These are phyloP conservation scores for Hycleus cichorii DNA, from an alignment of 1,140 invertebrate genomes.

Conservation along the genomic window DNA sequence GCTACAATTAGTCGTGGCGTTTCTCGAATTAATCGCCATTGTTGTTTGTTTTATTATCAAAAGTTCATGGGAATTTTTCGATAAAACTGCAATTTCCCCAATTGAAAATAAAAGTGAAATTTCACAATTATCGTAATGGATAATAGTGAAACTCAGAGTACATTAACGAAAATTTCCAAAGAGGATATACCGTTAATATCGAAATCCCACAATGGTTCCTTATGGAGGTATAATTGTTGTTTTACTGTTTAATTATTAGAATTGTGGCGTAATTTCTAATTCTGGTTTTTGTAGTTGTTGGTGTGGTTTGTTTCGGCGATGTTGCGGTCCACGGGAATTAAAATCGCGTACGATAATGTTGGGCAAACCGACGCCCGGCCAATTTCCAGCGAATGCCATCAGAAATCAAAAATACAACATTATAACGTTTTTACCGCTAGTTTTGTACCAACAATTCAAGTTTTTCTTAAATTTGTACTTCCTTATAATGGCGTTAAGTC, in stretches of 20 bases:
- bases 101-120: too few species aligned
- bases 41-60: too few species aligned
- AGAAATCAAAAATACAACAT: slow-evolving; percentile 99
- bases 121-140: slow-evolving; percentile 23
- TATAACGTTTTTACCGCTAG: slow-evolving; percentile 94
- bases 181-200: slow-evolving; percentile 58
- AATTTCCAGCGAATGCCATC: slow-evolving; percentile 93
- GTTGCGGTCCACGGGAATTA: slow-evolving; percentile 58
- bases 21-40: too few species aligned
- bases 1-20: too few species aligned
- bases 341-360: slow-evolving; percentile 58
- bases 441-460: slow-evolving; percentile 97
- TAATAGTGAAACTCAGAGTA: slow-evolving; percentile 47
- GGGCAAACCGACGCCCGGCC: slow-evolving; percentile 58
- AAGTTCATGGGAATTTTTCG: too few species aligned
- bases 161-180: slow-evolving; percentile 49
- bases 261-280: slow-evolving; percentile 12
- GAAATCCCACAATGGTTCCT: slow-evolving; percentile 47
- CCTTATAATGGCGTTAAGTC: slow-evolving; percentile 93
- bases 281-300: slow-evolving; percentile 46
- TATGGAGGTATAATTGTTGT: slow-evolving; percentile 27
- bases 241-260: background rate
- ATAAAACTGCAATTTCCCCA: too few species aligned
- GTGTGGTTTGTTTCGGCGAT: slow-evolving; percentile 58
- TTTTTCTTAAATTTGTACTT: slow-evolving; percentile 99